Evolutionary conservation across 2,888 invertebrate species (phyloP).

Genomic region (Rosalia funebris): DNA sequence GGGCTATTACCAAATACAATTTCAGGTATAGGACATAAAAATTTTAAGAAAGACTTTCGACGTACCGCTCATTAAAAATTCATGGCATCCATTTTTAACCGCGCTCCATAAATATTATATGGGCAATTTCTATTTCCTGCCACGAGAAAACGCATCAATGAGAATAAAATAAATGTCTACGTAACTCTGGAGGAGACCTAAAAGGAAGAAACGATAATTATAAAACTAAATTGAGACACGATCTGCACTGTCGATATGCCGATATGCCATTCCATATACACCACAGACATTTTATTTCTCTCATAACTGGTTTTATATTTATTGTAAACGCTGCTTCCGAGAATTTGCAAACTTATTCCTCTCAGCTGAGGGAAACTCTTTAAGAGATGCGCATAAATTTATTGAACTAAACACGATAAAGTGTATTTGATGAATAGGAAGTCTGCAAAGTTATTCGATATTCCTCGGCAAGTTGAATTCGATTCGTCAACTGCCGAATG

Average conservation of each 20-base stretch:
- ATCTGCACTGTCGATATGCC: not conserved
- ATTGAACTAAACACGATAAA: conserved; percentile 23
- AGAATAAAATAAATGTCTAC: conserved; percentile 2
- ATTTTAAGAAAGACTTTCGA: not conserved
- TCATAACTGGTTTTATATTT: conserved; percentile 21
- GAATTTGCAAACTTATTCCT: conserved; percentile 20
- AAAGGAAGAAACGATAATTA: conserved; percentile 20
- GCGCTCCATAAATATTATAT: conserved; percentile 13
- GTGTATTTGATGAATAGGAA: conserved; percentile 25
- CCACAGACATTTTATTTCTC: conserved; percentile 6
- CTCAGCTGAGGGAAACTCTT: conserved; percentile 13
- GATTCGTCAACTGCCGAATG: conserved; percentile 14
- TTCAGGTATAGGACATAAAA: conserved; percentile 8
- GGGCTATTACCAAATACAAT: conserved; percentile 15
- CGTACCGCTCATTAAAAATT: conserved; percentile 5
- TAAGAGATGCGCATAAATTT: conserved; percentile 28
- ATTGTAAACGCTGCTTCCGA: conserved; percentile 19
- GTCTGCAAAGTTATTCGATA: conserved; percentile 25
- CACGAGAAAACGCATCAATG: conserved; percentile 2
- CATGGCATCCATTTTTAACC: conserved; percentile 5
- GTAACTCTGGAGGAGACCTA: not conserved
- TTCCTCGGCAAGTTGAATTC: conserved; percentile 15
- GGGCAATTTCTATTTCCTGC: conserved; percentile 16
- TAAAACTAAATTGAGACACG: conserved; percentile 19
- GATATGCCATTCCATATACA: conserved; percentile 8